Conservation (phyloP, 2,113 vertebrate genomes). For the Plectropomus leopardus region DNA sequence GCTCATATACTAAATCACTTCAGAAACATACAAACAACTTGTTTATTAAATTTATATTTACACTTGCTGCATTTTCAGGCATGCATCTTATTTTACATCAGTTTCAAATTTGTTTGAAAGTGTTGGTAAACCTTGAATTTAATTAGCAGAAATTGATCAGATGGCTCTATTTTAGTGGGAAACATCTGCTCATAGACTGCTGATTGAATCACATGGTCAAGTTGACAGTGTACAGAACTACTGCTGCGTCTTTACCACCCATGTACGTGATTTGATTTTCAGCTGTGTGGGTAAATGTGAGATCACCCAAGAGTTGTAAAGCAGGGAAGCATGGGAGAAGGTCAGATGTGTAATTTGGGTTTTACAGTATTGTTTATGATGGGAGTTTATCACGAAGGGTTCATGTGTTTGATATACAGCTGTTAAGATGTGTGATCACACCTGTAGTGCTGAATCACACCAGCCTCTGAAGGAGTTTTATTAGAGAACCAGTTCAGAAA, state of each 20-base stretch:
- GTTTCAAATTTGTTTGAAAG: neutral
- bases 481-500: constrained; percentile 48
- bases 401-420: constrained; percentile 50
- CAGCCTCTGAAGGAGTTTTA: constrained; percentile 56
- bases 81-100: neutral
- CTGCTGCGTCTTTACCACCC: neutral
- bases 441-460: constrained; percentile 69
- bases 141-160: neutral
- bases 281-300: constrained; percentile 21
- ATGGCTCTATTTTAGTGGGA: neutral
- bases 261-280: constrained; percentile 34
- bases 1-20: no score
- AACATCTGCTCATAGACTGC: neutral
- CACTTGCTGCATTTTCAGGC: neutral
- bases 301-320: constrained; percentile 35
- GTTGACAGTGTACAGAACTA: neutral
- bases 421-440: constrained; percentile 49
- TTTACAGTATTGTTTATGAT: constrained; percentile 52
- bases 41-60: neutral
- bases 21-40: no score
- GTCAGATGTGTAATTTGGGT: constrained; percentile 35
- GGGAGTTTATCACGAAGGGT: constrained; percentile 38
- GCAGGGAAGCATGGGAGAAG: neutral
- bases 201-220: constrained; percentile 1
- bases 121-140: neutral